Evolutionary conservation across 2,113 vertebrate genomes (phyloP), one percentile per base, ranked within the genome.

Genomic region (Picathartes gymnocephalus): DNA sequence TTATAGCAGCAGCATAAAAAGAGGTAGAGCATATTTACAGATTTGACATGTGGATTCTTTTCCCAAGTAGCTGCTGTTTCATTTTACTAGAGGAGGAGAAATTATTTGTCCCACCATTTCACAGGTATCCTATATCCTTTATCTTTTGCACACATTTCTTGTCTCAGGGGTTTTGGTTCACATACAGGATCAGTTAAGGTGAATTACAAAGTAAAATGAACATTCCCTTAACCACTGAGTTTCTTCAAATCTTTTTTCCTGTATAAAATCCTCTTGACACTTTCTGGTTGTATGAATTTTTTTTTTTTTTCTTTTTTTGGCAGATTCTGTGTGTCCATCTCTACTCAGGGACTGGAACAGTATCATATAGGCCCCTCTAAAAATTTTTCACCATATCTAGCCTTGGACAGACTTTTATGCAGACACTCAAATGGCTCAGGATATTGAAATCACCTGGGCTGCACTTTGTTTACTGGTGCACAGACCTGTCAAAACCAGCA

Each of bases 1-100:
- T 97, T 96, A 95, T 96, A 94, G 60, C 84, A 77, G 76, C 51
- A 72, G 57, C 85, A 94, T 90, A 86, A 95, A 91, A 96, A 94
- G 81, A 94, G 74, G 82, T 40, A 94, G 85, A 95, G 35, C 17
- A 0, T 93, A 93, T 92, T 92, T 95, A 94, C 85, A 88, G 93
- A 86, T 96, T 92, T 92, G 77, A 45, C 78, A 69, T 6, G 3
- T 95, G 85, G 33, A 42, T 94, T 90, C 33, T 89, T 94, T 93
- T 58, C 69, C 54, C 15, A 73, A 85, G 69, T 45, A 90, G 81
- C 51, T 94, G 72, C 53, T 77, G 35, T 92, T 89, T 79, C 39
- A 37, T 81, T 96, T 92, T 84, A 28, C 56, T 72, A 54, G 40
- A 89, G 42, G 40, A 91, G 31, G 48, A 61, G 70, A 86, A 80